Conservation (phyloP, 37 sponge, comb jelly and placozoan species). For the Aphrocallistes beatrix region DNA sequence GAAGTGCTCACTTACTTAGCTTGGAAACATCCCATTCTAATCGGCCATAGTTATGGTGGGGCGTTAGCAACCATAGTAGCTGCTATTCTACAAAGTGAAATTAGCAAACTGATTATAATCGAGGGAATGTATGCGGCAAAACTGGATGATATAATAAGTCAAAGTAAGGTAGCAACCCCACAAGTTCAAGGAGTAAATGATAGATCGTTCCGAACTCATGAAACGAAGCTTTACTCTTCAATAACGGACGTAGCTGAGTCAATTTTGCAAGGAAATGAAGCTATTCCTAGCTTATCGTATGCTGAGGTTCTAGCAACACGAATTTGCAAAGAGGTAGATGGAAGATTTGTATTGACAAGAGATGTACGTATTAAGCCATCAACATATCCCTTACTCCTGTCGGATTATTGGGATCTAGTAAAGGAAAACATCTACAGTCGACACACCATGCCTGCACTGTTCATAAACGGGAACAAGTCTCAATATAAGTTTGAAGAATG, state of each 20-base stretch:
- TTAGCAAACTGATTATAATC: not conserved
- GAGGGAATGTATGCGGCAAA: not conserved
- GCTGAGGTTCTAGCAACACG: conserved; percentile 4
- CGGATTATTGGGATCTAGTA: not conserved
- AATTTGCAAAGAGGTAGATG: not conserved
- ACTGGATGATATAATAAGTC: not conserved
- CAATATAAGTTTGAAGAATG: not conserved
- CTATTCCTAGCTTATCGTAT: not conserved
- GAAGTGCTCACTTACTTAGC: not conserved
- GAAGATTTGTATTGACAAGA: not conserved
- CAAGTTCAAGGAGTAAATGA: not conserved
- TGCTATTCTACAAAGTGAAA: not conserved
- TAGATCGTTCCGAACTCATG: too few species aligned
- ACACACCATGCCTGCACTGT: not conserved
- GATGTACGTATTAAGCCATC: not conserved
- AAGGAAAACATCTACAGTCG: not conserved
- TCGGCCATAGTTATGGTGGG: not conserved
- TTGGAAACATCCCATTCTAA: not conserved
- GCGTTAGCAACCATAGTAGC: not conserved
- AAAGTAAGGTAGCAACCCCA: not conserved
- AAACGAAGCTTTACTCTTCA: not conserved
- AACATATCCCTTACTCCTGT: not conserved
- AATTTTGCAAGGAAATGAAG: not conserved
- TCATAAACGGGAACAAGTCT: not conserved
- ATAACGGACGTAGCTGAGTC: not conserved